Base-by-base conservation (phyloP, 1,140 invertebrate genomes). In the Delia radicum region DNA sequence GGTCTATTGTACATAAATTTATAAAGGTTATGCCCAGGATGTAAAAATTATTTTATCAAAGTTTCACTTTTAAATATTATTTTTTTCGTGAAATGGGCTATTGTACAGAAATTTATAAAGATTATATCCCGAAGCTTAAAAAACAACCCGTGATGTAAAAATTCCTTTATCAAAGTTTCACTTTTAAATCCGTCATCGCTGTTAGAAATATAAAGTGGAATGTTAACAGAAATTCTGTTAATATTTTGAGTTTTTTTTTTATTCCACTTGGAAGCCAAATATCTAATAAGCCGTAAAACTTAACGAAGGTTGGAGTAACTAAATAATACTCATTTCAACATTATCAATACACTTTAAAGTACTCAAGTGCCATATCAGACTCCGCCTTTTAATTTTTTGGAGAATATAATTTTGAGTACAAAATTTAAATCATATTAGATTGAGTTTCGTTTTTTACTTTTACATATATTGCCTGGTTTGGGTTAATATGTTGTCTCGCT, bases 271-370 rank as follows among this genome's bases (percentile, higher is more conserved):
- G 21, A 21, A 21, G 48, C 15, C 8, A 55, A n/a, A 55, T 33
- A 37, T 69, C 65, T 69, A 21, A 69, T 69, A 31, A 69, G 65
- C 33, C 5, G 21, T 21, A 8, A 24, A 69, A 69, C 65, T 69
- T 69, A 69, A 69, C 65, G 65, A 69, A n/a, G n/a, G n/a, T n/a
- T n/a, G n/a, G n/a, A n/a, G n/a, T n/a, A 69, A 69, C 65, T 69
- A 21, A 26, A 7, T 18, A n/a, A 3, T n/a, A 31, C 65, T 69
- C 65, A 69, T 29, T 6, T 27, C 3, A 65, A 29, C 63, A 29
- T 7, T n/a, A n/a, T 24, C 18, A 62, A 1, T 24, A 26, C 55
- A 27, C 21, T 15, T 26, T 28, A 4, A 21, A 2, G 13, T 4
- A 21, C 65, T 33, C 65, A 31, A 18, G 29, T 33, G 0, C 48